A percentile compares a stretch with the other conserved stretches of the same genome.
These are phyloP conservation scores for Amblyjoppa fuscipennis DNA, from an alignment of 2,888 invertebrate species.

Conservation along the genomic window DNA sequence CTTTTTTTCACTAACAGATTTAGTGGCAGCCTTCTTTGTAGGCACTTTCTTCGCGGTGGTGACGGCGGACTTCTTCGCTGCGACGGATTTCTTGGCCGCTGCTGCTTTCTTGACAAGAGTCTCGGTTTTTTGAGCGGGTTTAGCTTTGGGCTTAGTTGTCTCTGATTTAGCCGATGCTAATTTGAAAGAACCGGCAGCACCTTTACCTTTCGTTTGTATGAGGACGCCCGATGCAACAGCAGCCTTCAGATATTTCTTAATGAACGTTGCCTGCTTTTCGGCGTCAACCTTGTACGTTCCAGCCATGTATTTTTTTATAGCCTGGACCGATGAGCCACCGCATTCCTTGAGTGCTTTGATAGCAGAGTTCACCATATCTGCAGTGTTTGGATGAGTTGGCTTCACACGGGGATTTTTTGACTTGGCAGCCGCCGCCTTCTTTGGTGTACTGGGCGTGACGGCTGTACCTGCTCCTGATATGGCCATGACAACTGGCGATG, in stretches of 20 bases:
- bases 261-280: slow-evolving; percentile 87
- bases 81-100: slow-evolving; percentile 48
- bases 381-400: slow-evolving; percentile 85
- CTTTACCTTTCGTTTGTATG: slow-evolving; percentile 86
- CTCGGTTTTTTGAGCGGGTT: slow-evolving; percentile 35
- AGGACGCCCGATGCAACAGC: slow-evolving; percentile 86
- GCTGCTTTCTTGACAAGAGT: slow-evolving; percentile 48
- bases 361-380: slow-evolving; percentile 87
- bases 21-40: slow-evolving; percentile 55
- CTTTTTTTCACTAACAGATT: slow-evolving; percentile 37
- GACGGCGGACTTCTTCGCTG: slow-evolving; percentile 61
- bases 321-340: slow-evolving; percentile 87
- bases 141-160: slow-evolving; percentile 60
- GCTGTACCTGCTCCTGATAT: slow-evolving; percentile 39
- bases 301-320: slow-evolving; percentile 88
- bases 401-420: slow-evolving; percentile 80
- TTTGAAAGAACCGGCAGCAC: slow-evolving; percentile 85
- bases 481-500: slow-evolving; percentile 53
- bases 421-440: slow-evolving; percentile 72
- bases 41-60: slow-evolving; percentile 69
- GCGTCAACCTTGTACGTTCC: slow-evolving; percentile 87
- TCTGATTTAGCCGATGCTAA: slow-evolving; percentile 77
- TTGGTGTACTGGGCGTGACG: slow-evolving; percentile 59
- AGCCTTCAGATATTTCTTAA: slow-evolving; percentile 87
- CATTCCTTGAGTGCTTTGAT: slow-evolving; percentile 86